A percentile compares a stretch with the other conserved stretches of the same genome.
These are phyloP conservation scores for Daktulosphaira vitifoliae DNA, from an alignment of 1,140 invertebrate species.

Conservation along the genomic window DNA sequence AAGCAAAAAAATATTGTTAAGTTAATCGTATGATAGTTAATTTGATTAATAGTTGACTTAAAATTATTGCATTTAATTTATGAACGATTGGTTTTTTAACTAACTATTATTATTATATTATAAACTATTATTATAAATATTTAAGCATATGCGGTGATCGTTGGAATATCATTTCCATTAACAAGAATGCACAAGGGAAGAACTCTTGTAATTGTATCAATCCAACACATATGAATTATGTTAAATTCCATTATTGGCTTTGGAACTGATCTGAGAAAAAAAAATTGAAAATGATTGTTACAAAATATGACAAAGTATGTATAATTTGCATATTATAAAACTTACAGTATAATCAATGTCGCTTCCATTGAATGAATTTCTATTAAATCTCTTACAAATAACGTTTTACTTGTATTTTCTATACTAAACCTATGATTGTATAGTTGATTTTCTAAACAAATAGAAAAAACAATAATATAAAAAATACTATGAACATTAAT, in stretches of 20 bases:
- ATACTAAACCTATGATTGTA: slow-evolving; percentile 74
- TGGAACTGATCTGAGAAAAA: slow-evolving; percentile 85
- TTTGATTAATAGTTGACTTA: too few species aligned
- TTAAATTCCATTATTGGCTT: slow-evolving; percentile 74
- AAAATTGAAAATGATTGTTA: too few species aligned
- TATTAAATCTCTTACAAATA: slow-evolving; percentile 78
- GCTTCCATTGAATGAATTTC: slow-evolving; percentile 75
- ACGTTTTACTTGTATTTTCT: slow-evolving; percentile 83
- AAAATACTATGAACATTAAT: too few species aligned
- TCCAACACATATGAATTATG: slow-evolving; percentile 86
- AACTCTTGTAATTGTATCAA: slow-evolving; percentile 75
- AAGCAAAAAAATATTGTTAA: too few species aligned
- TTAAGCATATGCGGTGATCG: slow-evolving; percentile 92
- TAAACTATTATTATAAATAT: neutral
- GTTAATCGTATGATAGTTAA: too few species aligned
- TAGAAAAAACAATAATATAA: too few species aligned
- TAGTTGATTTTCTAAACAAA: slow-evolving; percentile 43
- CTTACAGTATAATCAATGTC: slow-evolving; percentile 82
- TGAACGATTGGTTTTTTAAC: too few species aligned
- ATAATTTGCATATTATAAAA: too few species aligned
- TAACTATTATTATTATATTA: too few species aligned
- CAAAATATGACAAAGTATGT: too few species aligned
- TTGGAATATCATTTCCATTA: slow-evolving; percentile 88
- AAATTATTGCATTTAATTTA: too few species aligned
- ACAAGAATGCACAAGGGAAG: slow-evolving; percentile 87